Base-by-base conservation (phyloP, 2,113 vertebrate species). In the Nibea albiflora region DNA sequence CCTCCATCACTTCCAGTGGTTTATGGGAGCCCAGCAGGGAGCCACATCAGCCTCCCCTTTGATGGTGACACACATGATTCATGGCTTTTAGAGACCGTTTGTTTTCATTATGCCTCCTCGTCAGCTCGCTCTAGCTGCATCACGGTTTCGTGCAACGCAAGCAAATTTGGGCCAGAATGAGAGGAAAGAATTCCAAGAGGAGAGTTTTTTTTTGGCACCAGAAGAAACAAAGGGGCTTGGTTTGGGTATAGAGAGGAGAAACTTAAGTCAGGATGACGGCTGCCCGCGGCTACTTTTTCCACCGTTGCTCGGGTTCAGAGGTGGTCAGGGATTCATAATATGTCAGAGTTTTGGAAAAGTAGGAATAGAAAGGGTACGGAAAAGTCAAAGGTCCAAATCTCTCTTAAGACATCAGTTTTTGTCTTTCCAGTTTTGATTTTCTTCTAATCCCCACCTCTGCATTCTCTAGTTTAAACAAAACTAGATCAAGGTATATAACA, bases 71-170 rank as follows among this genome's bases (percentile, higher is more conserved):
- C 68, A 24, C 44, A 67, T 91, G 92, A 93, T 94, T 91, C 89
- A 92, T 92, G 73, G 86, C 83, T 83, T 72, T 88, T 67, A 28
- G 66, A 78, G 84, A 64, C 80, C 72, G 85, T 93, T 94, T 92
- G 92, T 93, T 94, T 92, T 93, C 90, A 91, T 93, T 93, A 90
- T 67, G 87, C 90, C 88, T 89, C 83, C 84, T 78, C 88, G 86
- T 88, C 87, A 86, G 83, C 78, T 53, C 62, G 39, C 90, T 79
- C 54, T 61, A 76, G 83, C 85, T 83, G 76, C 82, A 89, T 92
- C 88, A 53, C 57, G 5, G 52, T 80, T 92, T 90, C 71, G 61
- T 93, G 92, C 92, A 90, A 86, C 31, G 66, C 90, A 84, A 90
- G 90, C 92, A 84, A 63, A 89, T 88, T 89, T 74, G 28, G 88